Base-by-base conservation (phyloP, 2,888 invertebrate genomes). In the Nineta flava region DNA sequence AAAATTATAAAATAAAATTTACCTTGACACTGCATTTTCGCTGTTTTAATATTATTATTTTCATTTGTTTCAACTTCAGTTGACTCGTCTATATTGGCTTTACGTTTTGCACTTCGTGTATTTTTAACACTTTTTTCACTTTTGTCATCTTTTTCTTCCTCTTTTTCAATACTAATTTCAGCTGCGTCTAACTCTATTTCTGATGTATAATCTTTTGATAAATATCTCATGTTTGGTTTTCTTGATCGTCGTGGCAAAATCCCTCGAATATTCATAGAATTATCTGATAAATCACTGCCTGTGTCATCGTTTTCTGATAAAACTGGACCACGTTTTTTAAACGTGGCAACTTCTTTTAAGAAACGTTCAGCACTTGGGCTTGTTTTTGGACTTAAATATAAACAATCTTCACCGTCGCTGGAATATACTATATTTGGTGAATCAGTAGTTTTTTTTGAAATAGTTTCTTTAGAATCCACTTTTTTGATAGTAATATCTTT, bases 321-420 rank as follows among this genome's bases (percentile, higher is more conserved):
- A 6, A 41, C 21, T 44, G 46, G 41, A 4, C 45, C 46, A 21
- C 17, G 17, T 50, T 48, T 50, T 35, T 46, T 41, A 9, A 50
- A 41, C 21, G 17, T 41, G 9, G 43, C 52, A 12, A 52, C 38
- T 48, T 34, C 34, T 43, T 55, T 50, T 35, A 54, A 41, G 46
- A 53, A 54, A 17, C 54, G 46, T 43, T 55, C 35, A 1, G 50
- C 53, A 45, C 49, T 51, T 16, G 52, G 52, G 38, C 26, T 43
- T 9, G 48, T 32, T 41, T 53, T 47, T 2, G 46, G 10, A 15
- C 50, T 47, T 15, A 57, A 55, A 52, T 54, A 56, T 12, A 53
- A 47, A 51, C 54, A 56, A 49, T 55, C 54, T 34, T 53, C 54
- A 17, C 52, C 52, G 19, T 53, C 53, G n/a, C 48, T 48, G 1